Percentiles rank a stretch among this genome's conserved stretches.
Evolutionary conservation across 2,888 invertebrate species (phyloP).

Genomic region (Julus scandinavius): DNA sequence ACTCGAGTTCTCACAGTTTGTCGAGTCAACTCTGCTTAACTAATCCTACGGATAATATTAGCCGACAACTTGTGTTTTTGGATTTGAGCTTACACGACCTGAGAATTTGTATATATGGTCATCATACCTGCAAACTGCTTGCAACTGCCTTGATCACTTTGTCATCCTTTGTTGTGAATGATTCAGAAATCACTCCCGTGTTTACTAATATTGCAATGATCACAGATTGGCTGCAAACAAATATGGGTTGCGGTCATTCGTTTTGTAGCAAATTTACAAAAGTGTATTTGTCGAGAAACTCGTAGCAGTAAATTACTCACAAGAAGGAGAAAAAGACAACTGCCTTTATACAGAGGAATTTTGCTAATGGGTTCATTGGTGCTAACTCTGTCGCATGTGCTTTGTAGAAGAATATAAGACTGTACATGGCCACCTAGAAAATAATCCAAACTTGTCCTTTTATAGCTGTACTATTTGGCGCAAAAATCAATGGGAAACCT

Average conservation of each 20-base stretch:
- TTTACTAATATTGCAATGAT: constrained; percentile 87
- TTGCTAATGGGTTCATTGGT: constrained; percentile 93
- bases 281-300: neutral
- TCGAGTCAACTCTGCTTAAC: neutral
- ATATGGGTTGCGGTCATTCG: constrained; percentile 40
- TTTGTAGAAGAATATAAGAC: constrained; percentile 90
- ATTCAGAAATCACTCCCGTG: constrained; percentile 80
- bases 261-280: neutral
- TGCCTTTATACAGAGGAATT: constrained; percentile 96
- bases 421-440: constrained; percentile 84
- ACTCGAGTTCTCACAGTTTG: neutral
- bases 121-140: constrained; percentile 79
- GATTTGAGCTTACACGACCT: neutral
- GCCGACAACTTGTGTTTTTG: neutral
- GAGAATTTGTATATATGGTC: neutral
- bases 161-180: constrained; percentile 76
- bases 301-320: constrained; percentile 72
- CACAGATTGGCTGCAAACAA: constrained; percentile 84
- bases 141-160: constrained; percentile 79
- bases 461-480: neutral
- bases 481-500: neutral
- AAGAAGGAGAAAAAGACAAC: constrained; percentile 98
- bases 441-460: neutral
- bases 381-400: constrained; percentile 86
- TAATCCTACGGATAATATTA: neutral